A percentile compares a stretch with the other conserved stretches of the same genome.
Evolutionary conservation across 2,113 vertebrate species (phyloP).

Genomic region (Anarhynchus alexandrinus): DNA sequence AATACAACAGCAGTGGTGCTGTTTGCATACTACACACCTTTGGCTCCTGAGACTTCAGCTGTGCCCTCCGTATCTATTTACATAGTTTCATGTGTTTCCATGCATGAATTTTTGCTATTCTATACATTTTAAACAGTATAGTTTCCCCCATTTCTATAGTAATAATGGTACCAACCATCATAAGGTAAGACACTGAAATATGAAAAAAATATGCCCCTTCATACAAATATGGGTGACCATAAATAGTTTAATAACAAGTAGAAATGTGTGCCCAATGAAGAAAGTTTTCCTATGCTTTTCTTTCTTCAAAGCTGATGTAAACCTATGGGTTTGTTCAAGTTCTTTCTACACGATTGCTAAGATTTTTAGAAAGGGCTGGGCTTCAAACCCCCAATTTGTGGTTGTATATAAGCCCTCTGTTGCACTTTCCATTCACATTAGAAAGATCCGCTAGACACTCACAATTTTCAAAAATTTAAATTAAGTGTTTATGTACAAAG

Average conservation of each 20-base stretch:
- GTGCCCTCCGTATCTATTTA: not conserved
- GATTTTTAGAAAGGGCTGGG: not conserved
- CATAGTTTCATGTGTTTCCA: not conserved
- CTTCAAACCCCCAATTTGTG: not conserved
- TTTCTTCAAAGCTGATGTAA: not conserved
- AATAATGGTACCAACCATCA: not conserved
- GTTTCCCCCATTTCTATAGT: not conserved
- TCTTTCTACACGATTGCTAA: not conserved
- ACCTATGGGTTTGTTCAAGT: not conserved
- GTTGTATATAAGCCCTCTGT: not conserved
- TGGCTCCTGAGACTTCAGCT: not conserved
- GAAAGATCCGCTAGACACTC: not conserved
- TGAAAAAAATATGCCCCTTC: not conserved
- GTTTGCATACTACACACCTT: not conserved
- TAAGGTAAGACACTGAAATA: not conserved
- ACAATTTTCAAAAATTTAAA: not conserved
- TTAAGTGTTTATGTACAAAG: not conserved
- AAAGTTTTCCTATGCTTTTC: not conserved
- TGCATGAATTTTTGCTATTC: not conserved
- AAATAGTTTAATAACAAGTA: not conserved
- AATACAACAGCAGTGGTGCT: not conserved
- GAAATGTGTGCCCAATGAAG: not conserved
- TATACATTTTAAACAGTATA: not conserved
- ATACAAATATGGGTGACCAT: not conserved
- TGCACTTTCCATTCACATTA: not conserved